Conservation (phyloP, 2,888 invertebrate species). For the Alentia gelatinosa region DNA sequence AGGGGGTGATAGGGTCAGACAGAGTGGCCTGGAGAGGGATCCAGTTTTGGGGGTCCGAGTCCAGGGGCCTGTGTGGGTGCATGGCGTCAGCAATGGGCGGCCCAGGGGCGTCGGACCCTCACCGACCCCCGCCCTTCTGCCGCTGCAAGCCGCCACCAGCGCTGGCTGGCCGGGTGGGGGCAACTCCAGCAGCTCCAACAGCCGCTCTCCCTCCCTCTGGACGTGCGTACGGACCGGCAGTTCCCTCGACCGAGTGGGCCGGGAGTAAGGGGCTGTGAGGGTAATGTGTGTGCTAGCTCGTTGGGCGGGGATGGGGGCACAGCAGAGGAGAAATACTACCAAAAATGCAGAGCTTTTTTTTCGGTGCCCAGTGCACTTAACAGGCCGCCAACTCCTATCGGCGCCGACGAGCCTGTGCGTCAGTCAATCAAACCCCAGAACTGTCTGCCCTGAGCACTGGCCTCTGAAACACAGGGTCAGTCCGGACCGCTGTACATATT, state of each 20-base stretch:
- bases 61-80: not conserved
- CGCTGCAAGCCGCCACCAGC: not conserved
- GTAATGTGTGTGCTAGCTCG: no score
- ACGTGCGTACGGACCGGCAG: no score
- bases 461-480: no score
- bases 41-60: not conserved
- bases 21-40: not conserved
- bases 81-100: not conserved
- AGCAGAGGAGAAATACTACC: not conserved
- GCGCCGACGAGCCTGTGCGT: not conserved
- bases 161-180: not conserved
- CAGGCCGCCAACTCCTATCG: not conserved
- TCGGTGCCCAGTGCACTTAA: not conserved
- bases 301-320: no score
- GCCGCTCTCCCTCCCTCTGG: not conserved
- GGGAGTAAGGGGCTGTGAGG: no score
- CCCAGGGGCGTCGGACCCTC: not conserved
- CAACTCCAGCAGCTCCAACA: no score
- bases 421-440: constrained; percentile 15
- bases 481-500: no score
- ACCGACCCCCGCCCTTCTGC: not conserved
- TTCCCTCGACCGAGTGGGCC: no score
- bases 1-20: not conserved
- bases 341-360: not conserved
- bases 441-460: no score